Base-by-base conservation (phyloP, 1,140 invertebrate genomes). In the Nymphalis io region DNA sequence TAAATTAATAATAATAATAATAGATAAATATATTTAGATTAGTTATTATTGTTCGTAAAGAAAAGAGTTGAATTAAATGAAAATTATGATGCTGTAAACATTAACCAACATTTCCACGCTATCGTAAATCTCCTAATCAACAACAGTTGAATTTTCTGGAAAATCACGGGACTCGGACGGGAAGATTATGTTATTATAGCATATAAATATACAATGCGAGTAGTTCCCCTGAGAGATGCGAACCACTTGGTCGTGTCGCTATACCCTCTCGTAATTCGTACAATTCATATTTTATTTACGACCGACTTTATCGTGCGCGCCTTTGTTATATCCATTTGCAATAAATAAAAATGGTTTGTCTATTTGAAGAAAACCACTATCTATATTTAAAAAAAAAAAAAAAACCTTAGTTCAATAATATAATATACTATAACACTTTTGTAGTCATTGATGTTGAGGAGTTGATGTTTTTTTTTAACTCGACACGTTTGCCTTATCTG, bases 241-340 rank as follows among this genome's bases (percentile, higher is more conserved):
- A 70, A 62, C 59, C 72, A 74, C 60, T 74, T 70, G 72, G 72
- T 27, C 44, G 42, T 57, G 61, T 38, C 61, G 57, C 55, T 74
- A 57, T 48, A 60, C 53, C 60, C 60, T 70, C 61, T 63, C 44
- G 53, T 53, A 62, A 60, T 58, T 58, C n/a, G 60, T 55, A 62
- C 51, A 62, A 70, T 68, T 70, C 46, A 46, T 68, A 68, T 68
- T 64, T 74, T 74, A 74, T 74, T 74, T 70, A 68, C 64, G 55
- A 61, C n/a, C 27, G 48, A 62, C 42, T 70, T 70, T 38, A 44
- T 67, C 42, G 15, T 21, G 20, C 27, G 42, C 16, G 23, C 55
- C 59, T 40, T 59, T 66, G 38, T 57, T 58, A 21, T 66, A 44
- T 58, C 48, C 12, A 23, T 65, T 65, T 18, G 48, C 33, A 33